Percentiles rank a stretch among this genome's conserved stretches.
Evolutionary conservation across 2,113 vertebrate species (phyloP).

Genomic region (Nymphicus hollandicus): DNA sequence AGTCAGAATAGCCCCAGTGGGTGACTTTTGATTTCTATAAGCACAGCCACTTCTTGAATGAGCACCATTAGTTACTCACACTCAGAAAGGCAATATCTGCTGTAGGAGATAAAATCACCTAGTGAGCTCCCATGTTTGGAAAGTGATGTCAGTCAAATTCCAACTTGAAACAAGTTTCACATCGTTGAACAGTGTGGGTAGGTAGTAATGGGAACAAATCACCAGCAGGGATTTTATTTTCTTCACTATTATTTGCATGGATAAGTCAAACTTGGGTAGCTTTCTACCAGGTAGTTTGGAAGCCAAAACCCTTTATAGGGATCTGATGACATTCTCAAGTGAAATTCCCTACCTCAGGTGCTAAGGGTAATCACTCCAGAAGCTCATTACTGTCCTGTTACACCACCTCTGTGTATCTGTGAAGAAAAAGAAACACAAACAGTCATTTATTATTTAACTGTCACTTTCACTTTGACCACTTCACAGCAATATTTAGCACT

Average conservation of each 20-base stretch:
- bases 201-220: background rate
- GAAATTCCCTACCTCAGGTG: background rate
- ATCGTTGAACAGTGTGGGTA: background rate
- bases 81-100: background rate
- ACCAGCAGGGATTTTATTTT: background rate
- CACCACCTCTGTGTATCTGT: background rate
- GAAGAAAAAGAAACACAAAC: background rate
- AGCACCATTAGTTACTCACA: background rate
- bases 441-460: background rate
- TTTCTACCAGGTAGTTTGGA: background rate
- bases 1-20: slow-evolving; percentile 35
- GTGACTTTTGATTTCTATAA: slow-evolving; percentile 48
- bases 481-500: background rate
- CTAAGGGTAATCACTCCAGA: background rate
- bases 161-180: background rate
- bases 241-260: background rate
- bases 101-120: background rate
- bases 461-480: slow-evolving; percentile 5
- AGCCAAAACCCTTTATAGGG: background rate
- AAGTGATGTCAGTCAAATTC: background rate
- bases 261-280: background rate
- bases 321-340: background rate
- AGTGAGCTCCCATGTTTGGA: background rate
- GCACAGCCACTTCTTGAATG: background rate
- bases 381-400: background rate